A percentile compares a stretch with the other conserved stretches of the same genome.
phyloP scores from a whole-genome alignment of 2,797 vertebrate species.

The Hylomyscus alleni region DNA sequence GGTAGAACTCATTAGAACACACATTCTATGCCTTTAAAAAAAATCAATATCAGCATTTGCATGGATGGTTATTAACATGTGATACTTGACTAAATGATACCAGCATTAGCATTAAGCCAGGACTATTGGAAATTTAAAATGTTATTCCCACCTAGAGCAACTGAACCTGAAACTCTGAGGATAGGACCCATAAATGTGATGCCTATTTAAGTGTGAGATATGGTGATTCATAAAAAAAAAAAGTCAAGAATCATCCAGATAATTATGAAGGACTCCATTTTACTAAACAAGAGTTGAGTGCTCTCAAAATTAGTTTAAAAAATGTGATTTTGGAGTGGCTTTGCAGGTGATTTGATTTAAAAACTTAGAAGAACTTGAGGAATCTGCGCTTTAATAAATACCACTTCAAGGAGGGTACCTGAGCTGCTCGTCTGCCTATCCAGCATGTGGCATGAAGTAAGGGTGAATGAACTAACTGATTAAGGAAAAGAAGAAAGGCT shows the following conservation, averaged over 20 bases:
- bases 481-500: background rate
- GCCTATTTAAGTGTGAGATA: background rate
- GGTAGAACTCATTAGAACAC: background rate
- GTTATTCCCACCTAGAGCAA: background rate
- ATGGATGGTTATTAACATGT: background rate
- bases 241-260: background rate
- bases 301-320: conserved; percentile 6
- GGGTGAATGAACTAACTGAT: background rate
- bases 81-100: background rate
- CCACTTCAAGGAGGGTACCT: background rate
- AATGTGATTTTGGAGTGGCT: background rate
- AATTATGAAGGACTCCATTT: background rate
- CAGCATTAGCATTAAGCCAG: background rate
- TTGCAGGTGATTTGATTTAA: background rate
- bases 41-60: background rate
- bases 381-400: conserved; percentile 14
- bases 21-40: background rate
- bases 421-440: background rate
- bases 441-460: background rate
- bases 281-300: background rate
- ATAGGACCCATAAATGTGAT: background rate
- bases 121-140: background rate
- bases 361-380: background rate
- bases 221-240: background rate
- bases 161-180: background rate